Base-by-base conservation (phyloP, 2,113 vertebrate genomes). In the Pangasianodon hypophthalmus region DNA sequence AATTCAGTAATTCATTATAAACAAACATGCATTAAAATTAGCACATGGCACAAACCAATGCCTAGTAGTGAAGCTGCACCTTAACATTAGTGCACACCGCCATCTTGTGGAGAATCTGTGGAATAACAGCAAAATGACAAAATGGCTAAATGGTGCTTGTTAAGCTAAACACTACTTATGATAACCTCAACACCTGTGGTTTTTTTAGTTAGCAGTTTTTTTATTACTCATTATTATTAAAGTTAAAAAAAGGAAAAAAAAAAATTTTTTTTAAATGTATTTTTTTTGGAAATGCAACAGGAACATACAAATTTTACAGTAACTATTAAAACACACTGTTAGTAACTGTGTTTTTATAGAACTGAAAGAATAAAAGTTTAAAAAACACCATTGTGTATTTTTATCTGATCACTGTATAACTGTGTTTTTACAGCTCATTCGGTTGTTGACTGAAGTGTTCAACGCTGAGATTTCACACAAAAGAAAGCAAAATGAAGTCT, bases 71-170 rank as follows among this genome's bases (percentile, higher is more conserved):
- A 79, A 48, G 46, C 10, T 37, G 41, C 37, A 44, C 18, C 18
- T 75, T 21, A 77, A 79, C 14, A 24, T n/a, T 54, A 56, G 19
- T 85, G 16, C 8, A 77, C 73, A 69, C 46, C 21, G 71, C 84
- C 84, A 21, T 64, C 88, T 90, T 54, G 75, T 58, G 88, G 58
- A 82, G 18, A 21, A 37, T 75, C 41, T 67, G 11, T 32, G 29
- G 64, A 86, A 77, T 89, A 44, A 77, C 84, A 84, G 67, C 67
- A 56, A 44, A 82, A 44, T 14, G 67, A 50, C 44, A 67, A 85
- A 46, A 64, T 50, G 60, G 44, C 60, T 16, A 19, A 18, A 50
- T 26, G 24, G 1, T 1, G 11, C 13, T 69, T 69, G 67, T 6
- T n/a, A 29, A 77, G 16, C 44, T 6, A 46, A 77, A 3, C 44